A percentile compares a stretch with the other conserved stretches of the same genome.
Evolutionary conservation across 2,797 vertebrate genomes (phyloP).

Genomic region (Dallia pectoralis): DNA sequence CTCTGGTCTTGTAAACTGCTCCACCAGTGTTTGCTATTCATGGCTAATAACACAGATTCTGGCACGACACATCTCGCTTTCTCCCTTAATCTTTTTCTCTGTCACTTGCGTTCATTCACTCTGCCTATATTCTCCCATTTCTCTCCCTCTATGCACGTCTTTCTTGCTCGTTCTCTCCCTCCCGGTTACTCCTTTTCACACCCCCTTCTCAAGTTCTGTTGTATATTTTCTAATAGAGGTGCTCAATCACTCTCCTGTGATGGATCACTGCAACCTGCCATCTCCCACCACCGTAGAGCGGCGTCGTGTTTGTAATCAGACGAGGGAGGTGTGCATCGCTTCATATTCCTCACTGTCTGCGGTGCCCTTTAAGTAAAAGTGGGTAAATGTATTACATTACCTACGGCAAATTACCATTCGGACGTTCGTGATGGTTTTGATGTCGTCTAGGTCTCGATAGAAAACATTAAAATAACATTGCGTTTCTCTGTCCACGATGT

Average conservation of each 20-base stretch:
- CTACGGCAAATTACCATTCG: constrained; percentile 57
- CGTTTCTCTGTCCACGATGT: too few species aligned
- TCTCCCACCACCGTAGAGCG: not conserved
- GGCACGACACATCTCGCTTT: not conserved
- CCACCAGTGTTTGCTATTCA: not conserved
- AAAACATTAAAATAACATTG: too few species aligned
- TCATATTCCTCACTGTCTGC: not conserved
- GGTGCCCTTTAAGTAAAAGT: constrained; percentile 18
- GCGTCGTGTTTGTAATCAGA: not conserved
- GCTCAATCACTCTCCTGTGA: not conserved
- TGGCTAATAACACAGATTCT: not conserved
- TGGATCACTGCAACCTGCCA: not conserved
- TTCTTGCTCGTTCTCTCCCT: not conserved
- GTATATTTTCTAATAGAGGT: not conserved
- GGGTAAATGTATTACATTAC: constrained; percentile 60
- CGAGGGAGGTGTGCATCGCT: not conserved
- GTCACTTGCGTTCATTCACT: not conserved
- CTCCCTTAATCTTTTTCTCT: not conserved
- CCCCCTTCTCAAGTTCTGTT: not conserved
- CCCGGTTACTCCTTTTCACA: not conserved
- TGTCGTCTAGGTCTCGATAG: too few species aligned
- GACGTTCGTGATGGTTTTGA: too few species aligned
- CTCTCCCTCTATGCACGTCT: not conserved
- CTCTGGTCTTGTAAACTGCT: too few species aligned
- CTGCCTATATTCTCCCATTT: not conserved